phyloP scores from a whole-genome alignment of 2,888 invertebrate genomes.

The Tetropium fuscum region DNA sequence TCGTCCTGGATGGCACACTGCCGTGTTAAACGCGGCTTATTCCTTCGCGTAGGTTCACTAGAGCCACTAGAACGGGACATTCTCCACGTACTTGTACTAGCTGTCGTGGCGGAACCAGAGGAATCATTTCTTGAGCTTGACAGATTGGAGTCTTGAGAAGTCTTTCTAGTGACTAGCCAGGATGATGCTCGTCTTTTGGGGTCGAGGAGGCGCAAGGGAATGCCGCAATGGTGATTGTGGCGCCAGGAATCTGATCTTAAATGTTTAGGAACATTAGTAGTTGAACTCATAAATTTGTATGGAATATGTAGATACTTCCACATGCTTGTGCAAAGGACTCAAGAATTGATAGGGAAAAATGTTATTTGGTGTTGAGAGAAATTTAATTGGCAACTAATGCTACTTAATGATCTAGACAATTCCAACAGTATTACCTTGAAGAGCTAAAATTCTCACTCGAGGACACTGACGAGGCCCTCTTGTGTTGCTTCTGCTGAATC shows the following conservation, averaged over 20 bases:
- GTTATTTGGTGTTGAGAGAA: too few relatives aligned
- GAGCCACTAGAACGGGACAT: constrained; percentile 86
- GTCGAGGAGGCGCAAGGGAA: constrained; percentile 79
- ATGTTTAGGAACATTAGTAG: too few relatives aligned
- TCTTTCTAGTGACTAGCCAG: constrained; percentile 92
- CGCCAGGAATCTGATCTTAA: constrained; percentile 87
- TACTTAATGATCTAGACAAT: too few relatives aligned
- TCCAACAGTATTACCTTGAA: constrained; percentile 65
- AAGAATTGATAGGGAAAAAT: too few relatives aligned
- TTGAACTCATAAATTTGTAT: too few relatives aligned
- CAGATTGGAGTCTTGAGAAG: constrained; percentile 91
- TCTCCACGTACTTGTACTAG: constrained; percentile 91
- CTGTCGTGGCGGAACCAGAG: constrained; percentile 89
- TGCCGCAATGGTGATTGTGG: constrained; percentile 80
- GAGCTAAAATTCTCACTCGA: constrained; percentile 93
- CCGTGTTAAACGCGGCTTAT: constrained; percentile 77
- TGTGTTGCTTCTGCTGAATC: constrained; percentile 80
- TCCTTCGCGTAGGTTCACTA: constrained; percentile 67
- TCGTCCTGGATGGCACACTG: constrained; percentile 86
- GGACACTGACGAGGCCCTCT: constrained; percentile 85
- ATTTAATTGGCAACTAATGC: too few relatives aligned
- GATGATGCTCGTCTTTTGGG: constrained; percentile 86
- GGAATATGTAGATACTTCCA: too few relatives aligned
- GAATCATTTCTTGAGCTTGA: constrained; percentile 93
- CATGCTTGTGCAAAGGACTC: too few relatives aligned